Conservation (phyloP, 2,797 vertebrate species). For the Typhlichthys eigenmanni region DNA sequence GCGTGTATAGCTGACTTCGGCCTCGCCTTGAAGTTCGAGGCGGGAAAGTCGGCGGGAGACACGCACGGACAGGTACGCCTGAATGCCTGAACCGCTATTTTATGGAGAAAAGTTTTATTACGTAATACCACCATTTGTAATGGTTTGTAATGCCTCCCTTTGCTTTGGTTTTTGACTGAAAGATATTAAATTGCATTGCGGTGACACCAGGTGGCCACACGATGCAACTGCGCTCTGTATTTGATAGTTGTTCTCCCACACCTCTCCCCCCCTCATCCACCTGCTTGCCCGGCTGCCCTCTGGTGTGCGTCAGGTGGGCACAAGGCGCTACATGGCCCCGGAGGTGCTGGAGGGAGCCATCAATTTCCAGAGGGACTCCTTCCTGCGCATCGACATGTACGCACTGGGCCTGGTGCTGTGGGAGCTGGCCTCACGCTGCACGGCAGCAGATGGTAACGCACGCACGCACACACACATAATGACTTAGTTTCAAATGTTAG, state of each 20-base stretch:
- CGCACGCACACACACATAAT: background rate
- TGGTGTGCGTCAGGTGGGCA: conserved; percentile 83
- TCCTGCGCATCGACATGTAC: conserved; percentile 98
- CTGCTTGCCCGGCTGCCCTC: background rate
- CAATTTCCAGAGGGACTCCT: conserved; percentile 96
- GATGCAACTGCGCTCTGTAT: too few relatives aligned
- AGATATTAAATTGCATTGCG: background rate
- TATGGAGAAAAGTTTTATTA: background rate
- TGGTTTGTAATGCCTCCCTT: background rate
- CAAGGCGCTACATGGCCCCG: conserved; percentile 95
- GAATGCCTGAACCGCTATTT: background rate
- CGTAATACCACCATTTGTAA: background rate
- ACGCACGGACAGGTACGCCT: conserved; percentile 89
- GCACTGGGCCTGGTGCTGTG: conserved; percentile 93
- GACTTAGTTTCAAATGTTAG: background rate
- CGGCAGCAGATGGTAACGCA: conserved; percentile 90
- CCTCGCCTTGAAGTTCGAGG: conserved; percentile 94
- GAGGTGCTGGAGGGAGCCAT: conserved; percentile 97
- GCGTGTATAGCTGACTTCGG: conserved; percentile 96
- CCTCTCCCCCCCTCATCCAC: conserved; percentile 4
- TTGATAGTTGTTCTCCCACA: too few relatives aligned
- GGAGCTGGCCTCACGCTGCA: conserved; percentile 93
- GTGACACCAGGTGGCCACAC: too few relatives aligned
- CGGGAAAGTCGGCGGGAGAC: conserved; percentile 94
- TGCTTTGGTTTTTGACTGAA: background rate